Conservation (phyloP, 1,140 invertebrate genomes). For the Rhyzopertha dominica region DNA sequence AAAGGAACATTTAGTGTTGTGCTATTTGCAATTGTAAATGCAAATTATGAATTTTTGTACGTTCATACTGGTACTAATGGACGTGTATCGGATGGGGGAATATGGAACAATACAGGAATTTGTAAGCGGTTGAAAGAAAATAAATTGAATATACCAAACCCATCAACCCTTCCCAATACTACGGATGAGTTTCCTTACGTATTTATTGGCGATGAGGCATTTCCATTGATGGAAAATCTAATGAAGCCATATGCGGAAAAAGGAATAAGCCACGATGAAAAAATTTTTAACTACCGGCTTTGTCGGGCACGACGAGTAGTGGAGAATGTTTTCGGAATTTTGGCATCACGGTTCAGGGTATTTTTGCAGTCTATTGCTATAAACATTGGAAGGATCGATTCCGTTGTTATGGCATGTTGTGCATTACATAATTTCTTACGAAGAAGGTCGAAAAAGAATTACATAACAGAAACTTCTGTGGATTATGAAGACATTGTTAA, state of each 20-base stretch:
- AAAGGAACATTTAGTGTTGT: slow-evolving; percentile 42
- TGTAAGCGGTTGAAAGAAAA: slow-evolving; percentile 14
- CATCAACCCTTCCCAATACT: neutral
- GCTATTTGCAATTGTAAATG: slow-evolving; percentile 39
- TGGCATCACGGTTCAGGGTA: slow-evolving; percentile 4
- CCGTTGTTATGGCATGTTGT: neutral
- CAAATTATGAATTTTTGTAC: slow-evolving; percentile 36
- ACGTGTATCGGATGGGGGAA: slow-evolving; percentile 38
- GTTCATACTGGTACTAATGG: slow-evolving; percentile 42
- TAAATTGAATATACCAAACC: slow-evolving; percentile 15
- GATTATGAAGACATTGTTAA: no score
- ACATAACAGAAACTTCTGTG: no score
- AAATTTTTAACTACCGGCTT: slow-evolving; percentile 13
- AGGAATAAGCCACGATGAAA: slow-evolving; percentile 21
- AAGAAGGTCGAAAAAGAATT: no score
- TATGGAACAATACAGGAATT: slow-evolving; percentile 32
- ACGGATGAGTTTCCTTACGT: slow-evolving; percentile 9
- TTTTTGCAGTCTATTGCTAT: slow-evolving; percentile 1
- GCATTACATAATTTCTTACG: slow-evolving; percentile 16
- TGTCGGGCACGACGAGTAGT: slow-evolving; percentile 5
- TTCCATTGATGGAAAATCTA: slow-evolving; percentile 43
- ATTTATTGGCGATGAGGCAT: slow-evolving; percentile 46
- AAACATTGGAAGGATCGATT: neutral
- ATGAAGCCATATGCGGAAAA: slow-evolving; percentile 46
- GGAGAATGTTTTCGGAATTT: slow-evolving; percentile 15